Evolutionary conservation across 2,888 invertebrate species (phyloP).

Genomic region (Apamea monoglypha): DNA sequence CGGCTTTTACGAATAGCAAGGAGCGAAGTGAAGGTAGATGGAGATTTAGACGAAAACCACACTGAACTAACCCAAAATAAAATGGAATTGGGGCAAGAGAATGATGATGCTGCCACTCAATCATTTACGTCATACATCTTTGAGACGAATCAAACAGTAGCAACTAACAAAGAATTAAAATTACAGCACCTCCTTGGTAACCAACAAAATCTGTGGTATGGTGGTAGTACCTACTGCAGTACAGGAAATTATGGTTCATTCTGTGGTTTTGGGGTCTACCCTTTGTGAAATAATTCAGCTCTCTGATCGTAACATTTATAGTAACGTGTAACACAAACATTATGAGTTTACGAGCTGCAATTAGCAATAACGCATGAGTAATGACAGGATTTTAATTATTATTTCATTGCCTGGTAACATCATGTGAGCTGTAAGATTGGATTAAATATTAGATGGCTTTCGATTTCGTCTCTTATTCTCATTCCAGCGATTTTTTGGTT

Average conservation of each 20-base stretch:
- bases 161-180: neutral
- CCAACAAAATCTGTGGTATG: neutral
- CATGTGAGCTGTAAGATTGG: slow-evolving; percentile 1
- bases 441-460: neutral
- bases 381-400: slow-evolving; percentile 20
- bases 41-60: too few relatives aligned
- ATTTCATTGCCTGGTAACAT: slow-evolving; percentile 21
- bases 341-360: slow-evolving; percentile 30
- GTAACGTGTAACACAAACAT: slow-evolving; percentile 2
- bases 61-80: neutral
- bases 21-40: neutral
- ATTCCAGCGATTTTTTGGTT: neutral
- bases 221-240: neutral
- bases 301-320: neutral
- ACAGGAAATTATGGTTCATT: neutral
- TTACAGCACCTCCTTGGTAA: neutral
- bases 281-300: neutral
- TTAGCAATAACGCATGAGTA: slow-evolving; percentile 21
- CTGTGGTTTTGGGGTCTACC: neutral
- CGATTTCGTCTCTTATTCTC: neutral
- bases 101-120: neutral
- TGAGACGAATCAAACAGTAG: neutral
- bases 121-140: neutral
- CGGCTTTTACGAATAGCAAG: neutral
- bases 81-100: neutral